A percentile compares a stretch with the other conserved stretches of the same genome.
Evolutionary conservation across 2,113 vertebrate genomes (phyloP).

Genomic region (Dromas ardeola): DNA sequence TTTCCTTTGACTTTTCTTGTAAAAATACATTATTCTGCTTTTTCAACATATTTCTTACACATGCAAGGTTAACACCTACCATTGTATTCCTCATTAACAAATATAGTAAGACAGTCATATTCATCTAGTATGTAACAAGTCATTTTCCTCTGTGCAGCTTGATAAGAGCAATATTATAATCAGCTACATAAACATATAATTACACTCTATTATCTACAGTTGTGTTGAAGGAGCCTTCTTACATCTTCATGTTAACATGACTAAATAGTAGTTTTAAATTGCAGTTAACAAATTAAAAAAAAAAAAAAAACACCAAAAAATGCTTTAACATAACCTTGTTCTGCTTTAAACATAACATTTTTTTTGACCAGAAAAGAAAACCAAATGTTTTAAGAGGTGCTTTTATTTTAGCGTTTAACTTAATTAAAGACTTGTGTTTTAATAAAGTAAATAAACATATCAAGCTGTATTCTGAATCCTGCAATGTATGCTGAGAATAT

Average conservation of each 20-base stretch:
- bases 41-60: neutral
- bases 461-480: neutral
- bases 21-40: neutral
- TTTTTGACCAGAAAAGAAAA: neutral
- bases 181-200: constrained; percentile 38
- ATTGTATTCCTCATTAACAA: neutral
- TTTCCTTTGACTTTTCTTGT: neutral
- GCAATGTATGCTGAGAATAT: neutral
- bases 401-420: neutral
- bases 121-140: neutral
- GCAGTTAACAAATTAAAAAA: neutral
- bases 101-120: neutral
- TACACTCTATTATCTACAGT: constrained; percentile 20
- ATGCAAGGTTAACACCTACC: neutral
- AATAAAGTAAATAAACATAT: neutral
- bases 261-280: constrained; percentile 2
- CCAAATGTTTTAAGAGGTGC: neutral
- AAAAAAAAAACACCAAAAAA: neutral
- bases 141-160: neutral
- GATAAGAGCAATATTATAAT: neutral
- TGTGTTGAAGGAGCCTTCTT: neutral
- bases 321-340: neutral
- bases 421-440: neutral
- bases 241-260: neutral
- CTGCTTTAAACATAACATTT: neutral